These are phyloP conservation scores for Clarias laeviceps DNA, from an alignment of 2,797 vertebrate species.

Conservation along the genomic window DNA sequence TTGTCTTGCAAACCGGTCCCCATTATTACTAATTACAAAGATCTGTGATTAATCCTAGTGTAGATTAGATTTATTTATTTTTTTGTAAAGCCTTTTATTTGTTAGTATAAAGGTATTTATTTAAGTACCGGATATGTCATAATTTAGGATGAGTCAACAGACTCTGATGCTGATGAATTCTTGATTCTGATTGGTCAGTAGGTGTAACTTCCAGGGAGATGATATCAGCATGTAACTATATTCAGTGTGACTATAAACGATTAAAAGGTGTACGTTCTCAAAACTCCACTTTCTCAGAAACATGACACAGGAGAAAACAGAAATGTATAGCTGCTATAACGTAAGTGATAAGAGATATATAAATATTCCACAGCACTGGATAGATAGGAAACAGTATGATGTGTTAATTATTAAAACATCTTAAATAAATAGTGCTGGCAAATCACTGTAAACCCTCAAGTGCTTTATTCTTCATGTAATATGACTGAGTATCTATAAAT, in stretches of 20 bases:
- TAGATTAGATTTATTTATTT: too few species aligned
- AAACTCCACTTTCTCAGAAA: neutral
- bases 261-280: neutral
- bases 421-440: neutral
- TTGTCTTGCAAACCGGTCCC: neutral
- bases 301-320: neutral
- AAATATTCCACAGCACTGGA: neutral
- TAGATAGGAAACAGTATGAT: too few species aligned
- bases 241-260: neutral
- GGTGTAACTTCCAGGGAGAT: neutral
- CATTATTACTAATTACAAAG: neutral
- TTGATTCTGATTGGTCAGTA: neutral
- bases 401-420: neutral
- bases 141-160: neutral
- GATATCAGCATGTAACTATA: too few species aligned
- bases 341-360: neutral
- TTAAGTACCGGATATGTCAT: neutral
- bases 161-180: neutral
- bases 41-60: neutral
- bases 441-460: neutral
- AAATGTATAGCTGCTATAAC: neutral
- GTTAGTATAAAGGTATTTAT: neutral
- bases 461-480: neutral
- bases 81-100: conserved; percentile 7
- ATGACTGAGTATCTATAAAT: neutral